phyloP scores from a whole-genome alignment of 2,888 invertebrate genomes.

The Sinodicranocentrus sp. region DNA sequence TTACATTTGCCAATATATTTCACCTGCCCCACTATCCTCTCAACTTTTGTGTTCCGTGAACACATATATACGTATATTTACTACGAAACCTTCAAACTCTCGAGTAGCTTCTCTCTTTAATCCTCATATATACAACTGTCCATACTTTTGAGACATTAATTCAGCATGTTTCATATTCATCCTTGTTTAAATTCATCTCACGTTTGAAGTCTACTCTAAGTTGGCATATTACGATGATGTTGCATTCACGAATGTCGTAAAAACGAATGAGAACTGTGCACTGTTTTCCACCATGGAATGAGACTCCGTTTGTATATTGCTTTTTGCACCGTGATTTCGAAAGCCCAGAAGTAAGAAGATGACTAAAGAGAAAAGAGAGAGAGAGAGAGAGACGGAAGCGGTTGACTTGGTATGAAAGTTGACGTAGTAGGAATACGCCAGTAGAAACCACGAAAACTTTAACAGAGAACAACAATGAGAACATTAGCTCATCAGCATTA shows the following conservation, averaged over 20 bases:
- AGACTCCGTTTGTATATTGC: background rate
- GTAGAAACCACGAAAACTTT: background rate
- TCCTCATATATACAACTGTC: conserved; percentile 28
- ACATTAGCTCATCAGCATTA: background rate
- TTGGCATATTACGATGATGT: conserved; percentile 50
- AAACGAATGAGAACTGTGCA: conserved; percentile 41
- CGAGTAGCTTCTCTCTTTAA: conserved; percentile 14
- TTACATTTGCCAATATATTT: no score
- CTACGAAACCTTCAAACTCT: no score
- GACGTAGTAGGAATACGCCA: background rate
- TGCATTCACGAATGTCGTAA: conserved; percentile 57
- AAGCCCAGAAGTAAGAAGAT: conserved; percentile 14
- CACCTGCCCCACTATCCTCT: no score
- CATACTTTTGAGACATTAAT: conserved; percentile 57
- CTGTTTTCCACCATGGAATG: conserved; percentile 1
- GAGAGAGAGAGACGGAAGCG: conserved; percentile 11
- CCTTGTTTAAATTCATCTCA: conserved; percentile 59
- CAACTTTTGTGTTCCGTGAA: no score
- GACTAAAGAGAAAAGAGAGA: no score
- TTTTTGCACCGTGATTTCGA: conserved; percentile 29
- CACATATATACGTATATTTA: no score
- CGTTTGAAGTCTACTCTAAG: conserved; percentile 39
- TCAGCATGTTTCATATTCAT: conserved; percentile 63
- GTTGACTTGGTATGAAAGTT: background rate
- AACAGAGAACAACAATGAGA: conserved; percentile 1